phyloP scores from a whole-genome alignment of 2,113 vertebrate genomes.

The Tetrao urogallus region DNA sequence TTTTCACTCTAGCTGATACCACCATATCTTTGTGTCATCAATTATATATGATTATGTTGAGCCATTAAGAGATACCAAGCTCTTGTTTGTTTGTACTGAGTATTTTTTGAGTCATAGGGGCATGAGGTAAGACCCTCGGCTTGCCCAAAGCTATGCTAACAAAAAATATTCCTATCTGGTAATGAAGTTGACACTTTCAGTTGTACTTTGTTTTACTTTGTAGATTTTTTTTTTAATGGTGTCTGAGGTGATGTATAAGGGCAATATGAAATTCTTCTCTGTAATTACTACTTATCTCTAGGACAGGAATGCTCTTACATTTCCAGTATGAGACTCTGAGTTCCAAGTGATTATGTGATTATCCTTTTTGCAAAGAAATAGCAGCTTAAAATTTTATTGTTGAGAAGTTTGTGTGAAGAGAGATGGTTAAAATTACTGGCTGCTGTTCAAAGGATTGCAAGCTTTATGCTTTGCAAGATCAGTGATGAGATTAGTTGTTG shows the following conservation, averaged over 20 bases:
- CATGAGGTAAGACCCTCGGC: background rate
- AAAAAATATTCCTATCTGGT: background rate
- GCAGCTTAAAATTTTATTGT: constrained; percentile 48
- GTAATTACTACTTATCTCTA: constrained; percentile 53
- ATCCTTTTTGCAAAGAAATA: constrained; percentile 45
- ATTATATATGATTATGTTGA: accelerated
- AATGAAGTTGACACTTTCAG: background rate
- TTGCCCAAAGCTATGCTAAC: background rate
- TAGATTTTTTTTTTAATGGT: background rate
- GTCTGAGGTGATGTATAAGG: background rate
- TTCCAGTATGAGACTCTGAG: background rate
- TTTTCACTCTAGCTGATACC: background rate
- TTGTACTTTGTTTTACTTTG: background rate
- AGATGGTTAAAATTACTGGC: constrained; percentile 17
- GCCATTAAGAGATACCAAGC: background rate
- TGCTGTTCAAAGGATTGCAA: background rate
- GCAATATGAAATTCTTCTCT: constrained; percentile 17
- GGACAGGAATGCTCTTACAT: constrained; percentile 51
- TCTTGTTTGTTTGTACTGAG: background rate
- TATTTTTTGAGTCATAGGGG: background rate
- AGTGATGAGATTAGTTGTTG: constrained; percentile 24
- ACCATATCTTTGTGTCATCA: background rate
- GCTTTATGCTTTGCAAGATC: background rate
- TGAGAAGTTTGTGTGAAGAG: constrained; percentile 9
- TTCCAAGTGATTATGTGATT: constrained; percentile 42